These are phyloP conservation scores for Tragelaphus eurycerus DNA, from an alignment of 2,797 vertebrate genomes.

Conservation along the genomic window DNA sequence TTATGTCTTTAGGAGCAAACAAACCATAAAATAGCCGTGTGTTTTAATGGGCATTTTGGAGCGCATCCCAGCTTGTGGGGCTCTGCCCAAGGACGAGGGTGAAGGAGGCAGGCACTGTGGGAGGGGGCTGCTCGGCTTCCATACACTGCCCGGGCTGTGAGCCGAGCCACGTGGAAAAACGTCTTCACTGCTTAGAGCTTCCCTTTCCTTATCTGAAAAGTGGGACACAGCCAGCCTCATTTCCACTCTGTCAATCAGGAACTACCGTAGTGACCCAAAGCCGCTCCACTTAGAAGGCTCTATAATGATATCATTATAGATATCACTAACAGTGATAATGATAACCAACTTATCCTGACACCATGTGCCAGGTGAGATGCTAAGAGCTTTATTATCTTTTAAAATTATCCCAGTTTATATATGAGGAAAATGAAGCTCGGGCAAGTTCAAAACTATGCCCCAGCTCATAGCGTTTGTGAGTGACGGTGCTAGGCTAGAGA, in stretches of 20 bases:
- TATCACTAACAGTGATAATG: not conserved
- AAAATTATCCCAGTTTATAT: not conserved
- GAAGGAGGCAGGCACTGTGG: accelerated
- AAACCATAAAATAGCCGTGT: slow-evolving; percentile 26
- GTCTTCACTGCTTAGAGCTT: not conserved
- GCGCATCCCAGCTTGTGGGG: not conserved
- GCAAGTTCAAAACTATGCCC: not conserved
- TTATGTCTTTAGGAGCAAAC: slow-evolving; percentile 57
- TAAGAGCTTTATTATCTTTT: not conserved
- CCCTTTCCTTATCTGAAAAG: not conserved
- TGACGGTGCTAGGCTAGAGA: not conserved
- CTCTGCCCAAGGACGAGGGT: not conserved
- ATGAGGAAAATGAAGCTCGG: not conserved
- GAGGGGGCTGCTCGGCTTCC: not conserved
- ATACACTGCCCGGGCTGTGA: accelerated
- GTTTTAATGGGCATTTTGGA: not conserved
- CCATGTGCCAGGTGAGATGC: not conserved
- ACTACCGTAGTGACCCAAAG: not conserved
- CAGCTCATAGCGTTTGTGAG: not conserved
- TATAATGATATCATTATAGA: not conserved
- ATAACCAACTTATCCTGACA: not conserved
- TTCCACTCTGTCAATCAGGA: not conserved
- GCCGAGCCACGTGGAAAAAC: not conserved
- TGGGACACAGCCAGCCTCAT: not conserved
- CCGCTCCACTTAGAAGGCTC: not conserved